Evolutionary conservation across 2,888 invertebrate species (phyloP), one percentile per base, ranked within the genome.

Genomic region (Spicauda simplicius): DNA sequence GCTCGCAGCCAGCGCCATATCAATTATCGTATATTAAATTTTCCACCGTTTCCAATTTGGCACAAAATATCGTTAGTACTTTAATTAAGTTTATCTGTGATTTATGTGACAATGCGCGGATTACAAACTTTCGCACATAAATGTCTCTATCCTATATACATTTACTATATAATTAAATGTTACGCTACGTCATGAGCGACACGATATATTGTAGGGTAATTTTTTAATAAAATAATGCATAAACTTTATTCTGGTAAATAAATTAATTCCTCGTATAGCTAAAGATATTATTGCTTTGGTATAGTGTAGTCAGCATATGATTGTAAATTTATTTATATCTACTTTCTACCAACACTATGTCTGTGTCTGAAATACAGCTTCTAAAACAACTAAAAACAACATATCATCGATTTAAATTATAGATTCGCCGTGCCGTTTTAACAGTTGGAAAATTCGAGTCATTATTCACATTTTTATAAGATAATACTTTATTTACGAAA

Each of bases 301-400:
- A 16, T 57, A 57, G 19, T 20, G 57, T 57, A 57, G 19, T 41
- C 25, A 59, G 48, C 30, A 59, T 50, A 10, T 30, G 30, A 50
- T 50, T 50, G 12, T 10, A 18, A 18, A 18, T 18, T 50, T 18
- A 4, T 50, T 50, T 50, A 50, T 19, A 25, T 20, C 25, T 53
- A 53, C 53, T n/a, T n/a, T n/a, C n/a, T 53, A 53, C 25, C 53
- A 19, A 53, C 53, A 53, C 25, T 53, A 53, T 53, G 25, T 53
- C 25, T 20, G 20, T 19, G 18, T 12, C 11, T 20, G 10, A 12
- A 41, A 41, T 33, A 33, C 33, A 33, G 33, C 33, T 33, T 33
- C 33, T 33, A 33, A 10, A 33, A 33, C 1, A 33, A 25, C 25
- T 33, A 10, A 33, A 33, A 10, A 10, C 1, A 6, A 6, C 33